These are phyloP conservation scores for Neoaliturus tenellus DNA, from an alignment of 2,888 invertebrate genomes.

Conservation along the genomic window DNA sequence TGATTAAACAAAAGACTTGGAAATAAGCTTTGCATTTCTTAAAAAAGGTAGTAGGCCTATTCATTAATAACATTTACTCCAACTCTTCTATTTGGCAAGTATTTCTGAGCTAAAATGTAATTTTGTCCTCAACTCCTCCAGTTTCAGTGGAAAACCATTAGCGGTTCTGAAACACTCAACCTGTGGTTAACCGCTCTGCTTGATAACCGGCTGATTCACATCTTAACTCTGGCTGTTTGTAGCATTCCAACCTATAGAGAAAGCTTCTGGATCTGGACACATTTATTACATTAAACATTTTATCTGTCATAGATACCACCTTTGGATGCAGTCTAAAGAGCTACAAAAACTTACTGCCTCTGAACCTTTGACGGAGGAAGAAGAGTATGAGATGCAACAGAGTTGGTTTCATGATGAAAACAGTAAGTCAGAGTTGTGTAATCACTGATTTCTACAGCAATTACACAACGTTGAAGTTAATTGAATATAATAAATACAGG, in stretches of 20 bases:
- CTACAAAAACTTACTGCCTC: constrained; percentile 92
- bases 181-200: not conserved
- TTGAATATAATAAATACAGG: too few relatives aligned
- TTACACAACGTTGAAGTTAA: too few relatives aligned
- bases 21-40: too few relatives aligned
- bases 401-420: constrained; percentile 92
- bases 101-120: not conserved
- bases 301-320: constrained; percentile 83
- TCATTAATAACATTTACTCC: too few relatives aligned
- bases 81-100: too few relatives aligned
- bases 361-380: constrained; percentile 86
- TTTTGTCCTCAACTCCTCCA: not conserved
- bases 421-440: constrained; percentile 77
- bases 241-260: constrained; percentile 66
- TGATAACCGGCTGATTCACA: too few relatives aligned
- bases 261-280: constrained; percentile 21
- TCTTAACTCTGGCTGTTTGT: too few relatives aligned
- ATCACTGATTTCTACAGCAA: too few relatives aligned
- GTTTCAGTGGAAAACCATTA: too few relatives aligned
- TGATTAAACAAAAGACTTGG: too few relatives aligned
- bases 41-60: too few relatives aligned
- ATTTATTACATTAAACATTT: not conserved
- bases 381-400: constrained; percentile 95
- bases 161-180: not conserved
- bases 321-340: constrained; percentile 94